Evolutionary conservation across 2,113 vertebrate species (phyloP).

Genomic region (Melanotaenia duboulayi): DNA sequence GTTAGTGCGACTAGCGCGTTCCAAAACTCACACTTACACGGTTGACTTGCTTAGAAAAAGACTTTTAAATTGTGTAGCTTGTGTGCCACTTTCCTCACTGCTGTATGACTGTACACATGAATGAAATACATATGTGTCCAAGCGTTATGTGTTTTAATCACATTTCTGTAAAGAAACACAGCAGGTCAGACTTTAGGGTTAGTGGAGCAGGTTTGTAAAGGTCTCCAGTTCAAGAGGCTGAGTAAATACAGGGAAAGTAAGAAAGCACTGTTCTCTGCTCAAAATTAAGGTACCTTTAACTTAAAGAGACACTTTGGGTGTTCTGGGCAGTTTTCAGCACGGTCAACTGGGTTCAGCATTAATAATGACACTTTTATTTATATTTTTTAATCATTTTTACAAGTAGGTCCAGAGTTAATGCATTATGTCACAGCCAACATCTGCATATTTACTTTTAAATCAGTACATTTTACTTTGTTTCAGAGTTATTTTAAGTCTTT

Average conservation of each 20-base stretch:
- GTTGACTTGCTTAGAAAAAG: slow-evolving; percentile 40
- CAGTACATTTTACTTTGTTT: too few relatives aligned
- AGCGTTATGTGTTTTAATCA: slow-evolving; percentile 7
- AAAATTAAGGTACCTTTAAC: neutral
- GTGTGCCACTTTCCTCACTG: slow-evolving; percentile 25
- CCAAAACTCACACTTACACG: slow-evolving; percentile 72
- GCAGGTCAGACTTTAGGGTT: slow-evolving; percentile 7
- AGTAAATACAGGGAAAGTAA: neutral
- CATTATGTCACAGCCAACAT: too few relatives aligned
- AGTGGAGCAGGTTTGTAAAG: neutral
- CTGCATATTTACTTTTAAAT: too few relatives aligned
- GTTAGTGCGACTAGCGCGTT: slow-evolving; percentile 43
- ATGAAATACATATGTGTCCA: neutral
- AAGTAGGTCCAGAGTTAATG: too few relatives aligned
- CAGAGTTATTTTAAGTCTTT: too few relatives aligned
- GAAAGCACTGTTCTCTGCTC: neutral
- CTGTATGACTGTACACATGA: neutral
- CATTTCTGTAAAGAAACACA: neutral
- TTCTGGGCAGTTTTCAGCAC: neutral
- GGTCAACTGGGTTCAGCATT: too few relatives aligned
- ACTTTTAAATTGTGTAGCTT: slow-evolving; percentile 24
- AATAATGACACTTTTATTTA: too few relatives aligned
- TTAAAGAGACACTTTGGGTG: neutral
- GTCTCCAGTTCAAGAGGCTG: neutral
- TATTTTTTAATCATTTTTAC: too few relatives aligned